Evolutionary conservation across 2,888 invertebrate species (phyloP), one percentile per base, ranked within the genome.

Genomic region (Synergus japonicus): DNA sequence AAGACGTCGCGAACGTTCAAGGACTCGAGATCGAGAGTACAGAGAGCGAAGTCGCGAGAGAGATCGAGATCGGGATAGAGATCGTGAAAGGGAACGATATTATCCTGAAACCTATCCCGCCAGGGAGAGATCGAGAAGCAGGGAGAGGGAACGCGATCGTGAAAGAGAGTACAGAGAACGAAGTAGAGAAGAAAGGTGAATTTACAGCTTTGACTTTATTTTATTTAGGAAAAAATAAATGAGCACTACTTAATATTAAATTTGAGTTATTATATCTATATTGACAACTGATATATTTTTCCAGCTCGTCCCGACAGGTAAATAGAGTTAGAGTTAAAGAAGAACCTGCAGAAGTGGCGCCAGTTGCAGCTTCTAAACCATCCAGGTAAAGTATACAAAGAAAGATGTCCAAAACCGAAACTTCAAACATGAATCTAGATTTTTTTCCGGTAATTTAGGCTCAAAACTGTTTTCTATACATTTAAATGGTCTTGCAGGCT

Each of bases 61-160:
- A 13, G 92, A 91, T 80, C 88, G 93, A 78, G 94, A 94, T 43
- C 92, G 94, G 76, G 94, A 94, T 78, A 92, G 94, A 67, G 93
- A 94, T 83, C 92, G 94, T 78, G 94, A 94, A 85, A 87, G 91
- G 65, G 92, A 91, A 80, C 91, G 92, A 81, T 92, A 93, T 85
- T 94, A 93, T 88, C 91, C 87, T 83, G 91, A 92, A 82, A 88
- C 92, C 41, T 92, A 92, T 84, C 95, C 95, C 80, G 18, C 58
- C 10, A 93, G 96, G 79, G 96, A 96, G 84, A 93, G 98, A 87
- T 97, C 97, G 78, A 95, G 98, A 87, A 97, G 97, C 86, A 94
- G 98, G 86, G 97, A 97, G 73, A 93, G 95, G 82, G 93, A 93
- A 41, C 91, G 93, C 76, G 93, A 93, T 83, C 90, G 93, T 91